Evolutionary conservation across 2,888 invertebrate genomes (phyloP).

Genomic region (Loripinus fragilis): DNA sequence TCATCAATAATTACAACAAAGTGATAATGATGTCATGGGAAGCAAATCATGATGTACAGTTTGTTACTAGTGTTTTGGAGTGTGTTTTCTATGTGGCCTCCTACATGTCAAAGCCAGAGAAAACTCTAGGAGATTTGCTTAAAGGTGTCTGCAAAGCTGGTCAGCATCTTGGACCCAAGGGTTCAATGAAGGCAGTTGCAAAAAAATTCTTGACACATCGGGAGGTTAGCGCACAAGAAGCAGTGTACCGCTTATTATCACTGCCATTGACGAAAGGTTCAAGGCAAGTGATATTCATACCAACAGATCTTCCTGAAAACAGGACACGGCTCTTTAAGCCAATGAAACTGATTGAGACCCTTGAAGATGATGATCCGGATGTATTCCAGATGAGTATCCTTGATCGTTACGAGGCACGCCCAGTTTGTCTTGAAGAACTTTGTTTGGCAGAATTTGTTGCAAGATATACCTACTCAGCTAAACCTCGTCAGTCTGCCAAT

Average conservation of each 20-base stretch:
- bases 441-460: constrained; percentile 40
- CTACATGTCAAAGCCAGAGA: constrained; percentile 40
- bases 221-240: constrained; percentile 56
- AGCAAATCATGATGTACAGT: constrained; percentile 60
- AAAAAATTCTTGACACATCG: constrained; percentile 49
- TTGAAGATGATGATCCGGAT: constrained; percentile 45
- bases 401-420: constrained; percentile 30
- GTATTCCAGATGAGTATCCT: constrained; percentile 24
- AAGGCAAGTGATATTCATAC: constrained; percentile 39
- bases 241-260: constrained; percentile 44
- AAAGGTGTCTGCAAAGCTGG: constrained; percentile 36
- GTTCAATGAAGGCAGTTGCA: constrained; percentile 37
- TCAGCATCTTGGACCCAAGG: constrained; percentile 28
- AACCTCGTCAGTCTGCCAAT: constrained; percentile 2
- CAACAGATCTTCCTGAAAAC: constrained; percentile 48
- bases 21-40: constrained; percentile 39
- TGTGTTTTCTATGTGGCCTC: constrained; percentile 59
- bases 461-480: constrained; percentile 13
- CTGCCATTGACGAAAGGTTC: constrained; percentile 34
- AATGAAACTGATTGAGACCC: constrained; percentile 11
- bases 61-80: constrained; percentile 50
- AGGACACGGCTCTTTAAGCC: constrained; percentile 48
- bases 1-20: constrained; percentile 43
- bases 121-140: constrained; percentile 45
- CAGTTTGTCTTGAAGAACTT: constrained; percentile 21